These are phyloP conservation scores for Chaetura pelagica DNA, from an alignment of 2,113 vertebrate species.

Conservation along the genomic window DNA sequence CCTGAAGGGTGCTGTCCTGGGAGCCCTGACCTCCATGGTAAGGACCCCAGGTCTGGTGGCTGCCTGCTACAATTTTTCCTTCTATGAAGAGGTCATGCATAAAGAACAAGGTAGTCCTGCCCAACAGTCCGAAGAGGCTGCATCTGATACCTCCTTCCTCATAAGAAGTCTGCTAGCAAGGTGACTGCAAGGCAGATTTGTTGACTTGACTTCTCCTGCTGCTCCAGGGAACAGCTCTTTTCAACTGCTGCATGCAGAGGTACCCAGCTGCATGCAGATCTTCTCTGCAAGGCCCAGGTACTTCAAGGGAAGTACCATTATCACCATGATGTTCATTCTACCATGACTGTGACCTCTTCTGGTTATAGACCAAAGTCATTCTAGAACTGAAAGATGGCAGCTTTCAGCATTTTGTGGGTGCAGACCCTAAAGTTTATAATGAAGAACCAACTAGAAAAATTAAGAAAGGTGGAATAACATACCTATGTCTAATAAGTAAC, in stretches of 20 bases:
- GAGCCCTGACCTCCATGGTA: not conserved
- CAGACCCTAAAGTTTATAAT: not conserved
- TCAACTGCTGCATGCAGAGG: not conserved
- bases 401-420: not conserved
- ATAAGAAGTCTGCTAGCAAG: not conserved
- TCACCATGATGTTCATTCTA: not conserved
- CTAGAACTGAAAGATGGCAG: not conserved
- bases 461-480: not conserved
- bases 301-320: not conserved
- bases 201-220: not conserved
- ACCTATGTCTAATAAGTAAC: not conserved
- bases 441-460: not conserved
- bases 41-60: not conserved
- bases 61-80: not conserved
- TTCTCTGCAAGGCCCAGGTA: not conserved
- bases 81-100: not conserved
- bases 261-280: not conserved
- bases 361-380: not conserved
- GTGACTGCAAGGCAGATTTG: not conserved
- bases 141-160: not conserved
- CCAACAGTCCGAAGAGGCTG: not conserved
- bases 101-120: not conserved
- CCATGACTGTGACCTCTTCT: not conserved
- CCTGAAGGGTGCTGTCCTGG: accelerated
- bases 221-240: not conserved